Evolutionary conservation across 2,888 invertebrate species (phyloP).

Genomic region (Candidula unifasciata): DNA sequence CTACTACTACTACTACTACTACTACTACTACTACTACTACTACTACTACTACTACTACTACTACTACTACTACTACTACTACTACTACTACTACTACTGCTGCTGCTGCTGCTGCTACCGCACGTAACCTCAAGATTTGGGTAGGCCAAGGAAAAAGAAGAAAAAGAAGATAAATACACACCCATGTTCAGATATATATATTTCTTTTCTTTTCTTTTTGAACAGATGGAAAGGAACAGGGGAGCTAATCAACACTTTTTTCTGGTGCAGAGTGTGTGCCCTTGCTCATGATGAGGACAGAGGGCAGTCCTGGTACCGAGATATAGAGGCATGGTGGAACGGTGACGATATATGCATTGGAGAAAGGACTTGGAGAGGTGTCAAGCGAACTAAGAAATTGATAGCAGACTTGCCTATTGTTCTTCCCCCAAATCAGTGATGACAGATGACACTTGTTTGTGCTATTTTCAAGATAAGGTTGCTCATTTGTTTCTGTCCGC

Average conservation of each 20-base stretch:
- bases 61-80: no score
- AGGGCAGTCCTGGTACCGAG: constrained; percentile 81
- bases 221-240: constrained; percentile 91
- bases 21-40: no score
- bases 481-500: no score
- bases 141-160: no score
- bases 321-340: constrained; percentile 96
- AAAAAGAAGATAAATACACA: no score
- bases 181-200: no score
- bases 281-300: constrained; percentile 69
- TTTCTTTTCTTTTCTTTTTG: no score
- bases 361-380: constrained; percentile 61
- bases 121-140: no score
- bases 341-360: constrained; percentile 70
- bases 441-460: not conserved
- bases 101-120: no score
- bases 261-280: constrained; percentile 93
- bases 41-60: no score
- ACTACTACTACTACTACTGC: no score
- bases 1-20: no score
- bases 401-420: constrained; percentile 35
- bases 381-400: not conserved
- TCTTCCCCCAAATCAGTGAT: constrained; percentile 22
- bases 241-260: constrained; percentile 96
- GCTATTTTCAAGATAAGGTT: not conserved